These are phyloP conservation scores for Exocentrus adspersus DNA, from an alignment of 2,888 invertebrate genomes.

Conservation along the genomic window DNA sequence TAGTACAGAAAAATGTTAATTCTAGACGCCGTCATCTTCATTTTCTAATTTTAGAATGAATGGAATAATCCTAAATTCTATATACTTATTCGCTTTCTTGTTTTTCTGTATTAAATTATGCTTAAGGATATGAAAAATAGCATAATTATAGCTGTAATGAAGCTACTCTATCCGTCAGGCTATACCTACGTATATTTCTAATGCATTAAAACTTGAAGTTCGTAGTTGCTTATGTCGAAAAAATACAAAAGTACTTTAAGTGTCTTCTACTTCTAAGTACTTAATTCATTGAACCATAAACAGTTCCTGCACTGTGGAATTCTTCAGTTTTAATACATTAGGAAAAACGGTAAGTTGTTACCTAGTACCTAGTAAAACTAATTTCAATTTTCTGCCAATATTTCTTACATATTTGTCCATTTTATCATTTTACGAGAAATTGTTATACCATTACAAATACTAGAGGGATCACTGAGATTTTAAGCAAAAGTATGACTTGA, in stretches of 20 bases:
- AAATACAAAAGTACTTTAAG: too few species aligned
- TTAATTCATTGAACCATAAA: too few species aligned
- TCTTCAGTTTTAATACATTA: slow-evolving; percentile 23
- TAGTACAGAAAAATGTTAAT: slow-evolving; percentile 20
- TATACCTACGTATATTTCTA: slow-evolving; percentile 17
- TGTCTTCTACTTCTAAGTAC: too few species aligned
- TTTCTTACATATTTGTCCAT: slow-evolving; percentile 29
- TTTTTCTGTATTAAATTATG: slow-evolving; percentile 31
- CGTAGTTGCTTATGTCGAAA: too few species aligned
- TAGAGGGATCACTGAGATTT: background rate
- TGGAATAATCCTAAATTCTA: too few species aligned
- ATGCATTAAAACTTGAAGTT: slow-evolving; percentile 22
- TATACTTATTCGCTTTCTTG: too few species aligned
- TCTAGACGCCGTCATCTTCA: too few species aligned
- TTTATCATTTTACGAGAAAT: slow-evolving; percentile 18
- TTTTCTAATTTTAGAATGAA: too few species aligned
- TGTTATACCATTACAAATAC: slow-evolving; percentile 31
- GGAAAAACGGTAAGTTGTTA: slow-evolving; percentile 18
- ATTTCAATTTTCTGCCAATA: slow-evolving; percentile 31
- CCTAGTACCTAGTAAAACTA: slow-evolving; percentile 16
- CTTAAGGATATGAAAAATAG: slow-evolving; percentile 45
- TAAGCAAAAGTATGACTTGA: too few species aligned
- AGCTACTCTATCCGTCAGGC: slow-evolving; percentile 30
- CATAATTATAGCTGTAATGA: slow-evolving; percentile 39
- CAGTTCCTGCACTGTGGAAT: too few species aligned